Evolutionary conservation across 2,888 invertebrate species (phyloP), one percentile per base, ranked within the genome.

Genomic region (Malachius bipustulatus): DNA sequence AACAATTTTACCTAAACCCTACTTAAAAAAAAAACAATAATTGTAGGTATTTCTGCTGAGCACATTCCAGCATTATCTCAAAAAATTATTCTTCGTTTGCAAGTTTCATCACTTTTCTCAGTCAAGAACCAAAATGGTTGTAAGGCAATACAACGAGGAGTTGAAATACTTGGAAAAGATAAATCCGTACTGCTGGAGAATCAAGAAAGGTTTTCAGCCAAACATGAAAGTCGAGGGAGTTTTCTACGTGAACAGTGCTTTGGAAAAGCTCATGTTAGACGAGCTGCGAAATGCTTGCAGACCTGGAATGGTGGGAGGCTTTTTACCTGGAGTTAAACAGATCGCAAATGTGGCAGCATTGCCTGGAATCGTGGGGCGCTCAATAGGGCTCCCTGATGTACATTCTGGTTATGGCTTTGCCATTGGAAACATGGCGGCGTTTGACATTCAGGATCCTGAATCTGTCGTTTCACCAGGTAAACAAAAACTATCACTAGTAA

Each of bases 321-420:
- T 99, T 59, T 69, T 98, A 35, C 98, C 98, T 0, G 98, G 96
- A 3, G 89, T 98, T 42, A 96, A 97, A 65, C 98, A 98, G 65
- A 98, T 98, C 43, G 97, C 91, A 3, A 98, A 98, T 68, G 98
- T 98, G 16, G 98, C 98, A 16, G 93, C 97, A 1, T 66, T 98
- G 38, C 98, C 98, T 8, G 97, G 97, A 1, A 97, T 97, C 46
- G 93, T 97, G 9, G 88, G 89, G 30, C 73, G 62, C 48, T 96
- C 96, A 1, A 82, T 97, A 38, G 97, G 96, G 2, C 67, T 97
- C 39, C 97, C 97, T 1, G 97, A 97, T 66, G 78, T 97, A 11
- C 97, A 97, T 63, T 90, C 96, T 3, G 98, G 98, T 10, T 99
- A 99, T 68, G 98, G 98, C 34, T 98, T 99, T 74, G 97, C 98